Evolutionary conservation across 2,888 invertebrate species (phyloP).

Genomic region (Torymus aiolomorphi): DNA sequence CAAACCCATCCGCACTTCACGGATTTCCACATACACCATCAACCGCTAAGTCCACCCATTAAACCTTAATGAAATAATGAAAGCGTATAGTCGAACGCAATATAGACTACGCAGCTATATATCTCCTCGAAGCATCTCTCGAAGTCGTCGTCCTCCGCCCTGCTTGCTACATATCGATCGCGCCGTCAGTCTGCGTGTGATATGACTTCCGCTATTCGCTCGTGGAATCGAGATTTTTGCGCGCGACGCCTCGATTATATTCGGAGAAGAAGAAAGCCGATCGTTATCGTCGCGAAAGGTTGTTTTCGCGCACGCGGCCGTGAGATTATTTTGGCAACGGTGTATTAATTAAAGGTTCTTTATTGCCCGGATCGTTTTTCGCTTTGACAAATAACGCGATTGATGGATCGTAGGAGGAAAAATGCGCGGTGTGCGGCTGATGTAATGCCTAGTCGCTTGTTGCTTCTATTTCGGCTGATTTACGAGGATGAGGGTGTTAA

Average conservation of each 20-base stretch:
- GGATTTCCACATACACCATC: constrained; percentile 6
- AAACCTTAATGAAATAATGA: constrained; percentile 63
- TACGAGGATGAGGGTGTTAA: neutral
- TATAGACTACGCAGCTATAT: neutral
- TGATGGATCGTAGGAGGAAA: neutral
- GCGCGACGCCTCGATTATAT: constrained; percentile 20
- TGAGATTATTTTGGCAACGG: constrained; percentile 6
- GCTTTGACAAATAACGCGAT: neutral
- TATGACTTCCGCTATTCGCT: too few species aligned
- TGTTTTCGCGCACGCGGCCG: neutral
- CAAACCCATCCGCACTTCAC: neutral
- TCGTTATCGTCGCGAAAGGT: too few species aligned
- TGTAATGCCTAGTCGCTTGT: too few species aligned
- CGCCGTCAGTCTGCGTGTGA: too few species aligned
- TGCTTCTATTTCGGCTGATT: neutral
- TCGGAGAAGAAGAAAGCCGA: neutral
- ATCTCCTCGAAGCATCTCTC: constrained; percentile 25
- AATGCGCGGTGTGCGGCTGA: too few species aligned
- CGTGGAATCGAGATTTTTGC: constrained; percentile 13
- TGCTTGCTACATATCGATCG: too few species aligned
- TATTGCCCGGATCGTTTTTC: neutral
- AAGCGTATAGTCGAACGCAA: constrained; percentile 36
- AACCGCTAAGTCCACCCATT: constrained; percentile 56
- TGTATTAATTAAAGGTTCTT: constrained; percentile 18
- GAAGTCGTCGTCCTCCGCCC: neutral